phyloP scores from a whole-genome alignment of 1,140 invertebrate genomes.

The Drosophila nannoptera region DNA sequence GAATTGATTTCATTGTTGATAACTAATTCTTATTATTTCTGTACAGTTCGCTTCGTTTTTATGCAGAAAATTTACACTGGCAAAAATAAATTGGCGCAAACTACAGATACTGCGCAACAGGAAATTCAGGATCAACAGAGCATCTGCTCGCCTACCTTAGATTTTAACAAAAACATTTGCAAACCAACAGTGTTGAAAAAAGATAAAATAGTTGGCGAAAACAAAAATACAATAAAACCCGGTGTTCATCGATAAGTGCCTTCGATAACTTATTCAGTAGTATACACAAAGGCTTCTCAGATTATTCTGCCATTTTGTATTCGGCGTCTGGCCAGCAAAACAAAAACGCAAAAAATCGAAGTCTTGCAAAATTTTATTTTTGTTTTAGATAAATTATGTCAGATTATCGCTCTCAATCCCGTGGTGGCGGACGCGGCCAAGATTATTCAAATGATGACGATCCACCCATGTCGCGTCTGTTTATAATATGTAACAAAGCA shows the following conservation, averaged over 20 bases:
- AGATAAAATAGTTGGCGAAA: background rate
- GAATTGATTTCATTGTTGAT: slow-evolving; percentile 27
- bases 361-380: slow-evolving; percentile 1
- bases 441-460: slow-evolving; percentile 81
- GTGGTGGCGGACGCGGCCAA: slow-evolving; percentile 61
- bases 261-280: slow-evolving; percentile 27
- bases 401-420: slow-evolving; percentile 75
- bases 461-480: slow-evolving; percentile 91
- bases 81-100: background rate
- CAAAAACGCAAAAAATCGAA: slow-evolving; percentile 8
- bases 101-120: background rate
- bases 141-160: slow-evolving; percentile 26
- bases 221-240: slow-evolving; percentile 1
- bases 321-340: slow-evolving; percentile 29
- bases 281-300: slow-evolving; percentile 80
- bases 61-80: slow-evolving; percentile 1
- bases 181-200: slow-evolving; percentile 21
- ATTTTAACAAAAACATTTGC: slow-evolving; percentile 3
- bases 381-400: slow-evolving; percentile 54
- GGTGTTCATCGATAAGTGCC: slow-evolving; percentile 18
- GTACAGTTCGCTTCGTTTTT: background rate
- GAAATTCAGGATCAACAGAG: slow-evolving; percentile 9
- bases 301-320: slow-evolving; percentile 50
- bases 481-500: slow-evolving; percentile 91
- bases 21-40: background rate